Evolutionary conservation across 2,888 invertebrate species (phyloP).

Genomic region (Melanophora roralis): DNA sequence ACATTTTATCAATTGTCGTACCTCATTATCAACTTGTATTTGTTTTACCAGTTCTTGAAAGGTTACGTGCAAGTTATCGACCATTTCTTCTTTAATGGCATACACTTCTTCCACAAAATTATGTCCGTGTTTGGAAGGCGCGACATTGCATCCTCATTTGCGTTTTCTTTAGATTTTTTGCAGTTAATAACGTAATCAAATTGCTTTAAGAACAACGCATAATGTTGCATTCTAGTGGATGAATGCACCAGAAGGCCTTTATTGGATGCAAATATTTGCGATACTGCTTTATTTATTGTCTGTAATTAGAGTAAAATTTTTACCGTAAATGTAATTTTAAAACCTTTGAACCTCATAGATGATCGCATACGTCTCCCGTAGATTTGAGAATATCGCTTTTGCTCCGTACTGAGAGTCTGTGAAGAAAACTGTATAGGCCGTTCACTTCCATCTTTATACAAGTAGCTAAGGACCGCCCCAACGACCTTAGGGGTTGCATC

Average conservation of each 20-base stretch:
- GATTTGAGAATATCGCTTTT: slow-evolving; percentile 52
- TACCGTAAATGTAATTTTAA: slow-evolving; percentile 73
- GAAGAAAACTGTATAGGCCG: slow-evolving; percentile 48
- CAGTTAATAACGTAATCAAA: slow-evolving; percentile 41
- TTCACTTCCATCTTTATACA: slow-evolving; percentile 69
- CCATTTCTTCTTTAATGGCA: slow-evolving; percentile 4
- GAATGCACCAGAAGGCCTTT: neutral
- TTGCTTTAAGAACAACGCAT: slow-evolving; percentile 5
- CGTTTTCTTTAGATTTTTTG: slow-evolving; percentile 32
- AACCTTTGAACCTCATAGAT: slow-evolving; percentile 73
- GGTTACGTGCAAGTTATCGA: slow-evolving; percentile 26
- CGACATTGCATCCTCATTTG: slow-evolving; percentile 36
- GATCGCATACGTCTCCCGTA: slow-evolving; percentile 68
- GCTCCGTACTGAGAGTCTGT: slow-evolving; percentile 50
- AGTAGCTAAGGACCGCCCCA: slow-evolving; percentile 65
- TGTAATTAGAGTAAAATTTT: slow-evolving; percentile 62
- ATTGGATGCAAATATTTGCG: slow-evolving; percentile 59
- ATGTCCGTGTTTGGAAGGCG: slow-evolving; percentile 4
- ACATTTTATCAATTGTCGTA: slow-evolving; percentile 3
- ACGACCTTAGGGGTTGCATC: slow-evolving; percentile 65
- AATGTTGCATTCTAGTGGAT: slow-evolving; percentile 26
- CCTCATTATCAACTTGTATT: neutral
- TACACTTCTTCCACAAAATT: slow-evolving; percentile 21
- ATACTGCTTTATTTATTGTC: slow-evolving; percentile 65
- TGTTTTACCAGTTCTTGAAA: slow-evolving; percentile 2